Evolutionary conservation across 2,797 vertebrate genomes (phyloP).

Genomic region (Tenualosa ilisha): DNA sequence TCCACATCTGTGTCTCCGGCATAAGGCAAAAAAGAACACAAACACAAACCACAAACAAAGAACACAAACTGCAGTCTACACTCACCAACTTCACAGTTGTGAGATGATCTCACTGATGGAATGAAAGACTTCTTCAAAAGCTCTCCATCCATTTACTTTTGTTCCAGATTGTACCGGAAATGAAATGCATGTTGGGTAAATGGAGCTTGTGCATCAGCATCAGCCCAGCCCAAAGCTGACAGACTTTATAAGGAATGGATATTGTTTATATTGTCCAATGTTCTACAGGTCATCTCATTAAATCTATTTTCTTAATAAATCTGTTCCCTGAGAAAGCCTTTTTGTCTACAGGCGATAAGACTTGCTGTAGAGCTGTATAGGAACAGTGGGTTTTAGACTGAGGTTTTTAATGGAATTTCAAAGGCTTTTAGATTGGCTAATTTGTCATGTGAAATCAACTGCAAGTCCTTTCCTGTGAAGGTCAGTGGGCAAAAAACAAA

Average conservation of each 20-base stretch:
- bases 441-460: conserved; percentile 47
- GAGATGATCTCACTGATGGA: conserved; percentile 42
- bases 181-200: background rate
- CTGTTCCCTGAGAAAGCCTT: background rate
- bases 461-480: background rate
- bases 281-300: background rate
- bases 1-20: conserved; percentile 91
- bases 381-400: background rate
- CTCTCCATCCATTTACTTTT: background rate
- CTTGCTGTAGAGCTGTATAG: background rate
- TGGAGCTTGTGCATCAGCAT: background rate
- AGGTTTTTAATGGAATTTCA: conserved; percentile 19
- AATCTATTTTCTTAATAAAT: conserved; percentile 12
- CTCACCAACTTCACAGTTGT: conserved; percentile 63
- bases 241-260: background rate
- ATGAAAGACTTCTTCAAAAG: background rate
- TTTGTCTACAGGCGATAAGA: background rate
- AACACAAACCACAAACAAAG: background rate
- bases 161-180: background rate
- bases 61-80: too few species aligned
- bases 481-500: conserved; percentile 2
- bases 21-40: conserved; percentile 62
- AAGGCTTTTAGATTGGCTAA: conserved; percentile 69
- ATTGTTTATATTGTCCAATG: background rate
- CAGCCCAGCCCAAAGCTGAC: background rate